Percentiles rank a stretch among this genome's conserved stretches.
Evolutionary conservation across 1,140 invertebrate genomes (phyloP).

Genomic region (Ostrea edulis): DNA sequence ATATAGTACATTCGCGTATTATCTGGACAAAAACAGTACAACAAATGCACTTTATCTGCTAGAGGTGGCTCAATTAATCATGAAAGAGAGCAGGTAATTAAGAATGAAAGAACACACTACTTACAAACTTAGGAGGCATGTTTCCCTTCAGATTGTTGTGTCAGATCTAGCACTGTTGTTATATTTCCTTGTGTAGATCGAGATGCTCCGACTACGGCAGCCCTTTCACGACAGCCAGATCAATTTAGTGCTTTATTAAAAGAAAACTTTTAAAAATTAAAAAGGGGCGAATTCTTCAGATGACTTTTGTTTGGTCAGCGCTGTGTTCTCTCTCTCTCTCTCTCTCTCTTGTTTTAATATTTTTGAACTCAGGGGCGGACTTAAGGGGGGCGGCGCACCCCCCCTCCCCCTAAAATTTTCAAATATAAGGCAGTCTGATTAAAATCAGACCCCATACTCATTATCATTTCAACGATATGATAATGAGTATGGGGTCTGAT

Average conservation of each 20-base stretch:
- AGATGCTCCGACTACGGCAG: neutral
- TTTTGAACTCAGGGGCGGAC: no score
- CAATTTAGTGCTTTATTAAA: neutral
- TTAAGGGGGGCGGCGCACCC: no score
- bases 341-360: no score
- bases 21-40: neutral
- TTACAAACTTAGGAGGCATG: constrained; percentile 19
- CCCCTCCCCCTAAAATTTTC: no score
- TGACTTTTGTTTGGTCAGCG: no score
- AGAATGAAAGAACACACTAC: neutral
- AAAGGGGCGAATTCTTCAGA: no score
- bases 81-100: neutral
- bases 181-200: neutral
- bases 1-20: constrained; percentile 2
- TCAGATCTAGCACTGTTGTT: neutral
- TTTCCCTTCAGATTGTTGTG: constrained; percentile 3
- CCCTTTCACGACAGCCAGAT: neutral
- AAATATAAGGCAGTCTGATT: no score
- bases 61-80: neutral
- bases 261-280: no score
- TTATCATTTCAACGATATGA: no score
- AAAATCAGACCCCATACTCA: no score
- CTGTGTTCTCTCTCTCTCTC: no score
- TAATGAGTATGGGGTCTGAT: no score
- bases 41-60: neutral